Conservation (phyloP, 2,888 invertebrate genomes). For the Tachina fera region DNA sequence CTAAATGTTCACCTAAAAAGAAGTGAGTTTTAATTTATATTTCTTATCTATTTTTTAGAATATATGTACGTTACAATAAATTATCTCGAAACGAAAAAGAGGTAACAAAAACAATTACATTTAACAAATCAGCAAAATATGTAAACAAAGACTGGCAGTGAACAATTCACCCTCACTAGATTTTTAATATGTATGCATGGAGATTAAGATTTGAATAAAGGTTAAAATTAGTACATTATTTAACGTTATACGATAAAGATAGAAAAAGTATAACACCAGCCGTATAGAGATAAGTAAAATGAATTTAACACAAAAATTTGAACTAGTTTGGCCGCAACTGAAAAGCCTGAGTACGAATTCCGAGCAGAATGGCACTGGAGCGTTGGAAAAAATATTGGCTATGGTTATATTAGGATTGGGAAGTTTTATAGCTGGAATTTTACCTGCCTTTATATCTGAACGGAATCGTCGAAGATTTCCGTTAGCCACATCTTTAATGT, state of each 20-base stretch:
- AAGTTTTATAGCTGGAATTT: constrained; percentile 88
- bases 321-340: constrained; percentile 58
- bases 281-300: constrained; percentile 9
- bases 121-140: constrained; percentile 43
- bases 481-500: constrained; percentile 86
- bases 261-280: neutral
- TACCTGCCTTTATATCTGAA: constrained; percentile 87
- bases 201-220: neutral
- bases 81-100: constrained; percentile 10
- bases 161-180: constrained; percentile 5
- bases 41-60: constrained; percentile 32
- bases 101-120: constrained; percentile 22
- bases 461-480: constrained; percentile 85
- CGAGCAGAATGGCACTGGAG: constrained; percentile 73
- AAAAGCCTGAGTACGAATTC: constrained; percentile 36
- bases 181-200: neutral
- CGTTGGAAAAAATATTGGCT: constrained; percentile 86
- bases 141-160: constrained; percentile 49
- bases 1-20: neutral
- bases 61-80: constrained; percentile 12
- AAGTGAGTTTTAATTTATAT: neutral
- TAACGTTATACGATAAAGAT: constrained; percentile 35
- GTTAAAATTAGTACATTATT: constrained; percentile 19
- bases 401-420: constrained; percentile 87
- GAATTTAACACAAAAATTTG: constrained; percentile 66